Evolutionary conservation across 35 echinoderm and acorn worm genomes (phyloP).

Genomic region (Holothuria glaberrima): DNA sequence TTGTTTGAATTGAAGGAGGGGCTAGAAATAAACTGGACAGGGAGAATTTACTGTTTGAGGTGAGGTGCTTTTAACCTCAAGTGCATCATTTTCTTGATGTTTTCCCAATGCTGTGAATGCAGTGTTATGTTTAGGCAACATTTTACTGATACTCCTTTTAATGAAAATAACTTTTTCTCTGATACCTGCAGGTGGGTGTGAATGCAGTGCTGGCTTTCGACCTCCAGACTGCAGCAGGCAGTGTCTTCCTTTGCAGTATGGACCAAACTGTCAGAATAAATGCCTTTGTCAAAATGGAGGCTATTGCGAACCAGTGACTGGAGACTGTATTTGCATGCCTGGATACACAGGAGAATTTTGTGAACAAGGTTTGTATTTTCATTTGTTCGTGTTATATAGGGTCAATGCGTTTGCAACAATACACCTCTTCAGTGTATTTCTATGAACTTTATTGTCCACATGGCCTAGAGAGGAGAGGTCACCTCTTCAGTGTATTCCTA

Average conservation of each 20-base stretch:
- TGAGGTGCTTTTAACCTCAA: neutral
- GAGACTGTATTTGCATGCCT: constrained; percentile 79
- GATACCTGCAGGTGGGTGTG: constrained; percentile 78
- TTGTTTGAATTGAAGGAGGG: too few relatives aligned
- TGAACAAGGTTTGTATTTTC: constrained; percentile 63
- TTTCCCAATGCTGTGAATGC: too few relatives aligned
- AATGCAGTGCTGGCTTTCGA: constrained; percentile 71
- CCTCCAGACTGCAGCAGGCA: constrained; percentile 67
- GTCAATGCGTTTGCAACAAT: too few relatives aligned
- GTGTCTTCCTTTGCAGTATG: constrained; percentile 73
- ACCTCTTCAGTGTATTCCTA: too few relatives aligned
- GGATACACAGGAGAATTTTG: constrained; percentile 83
- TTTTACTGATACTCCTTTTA: too few relatives aligned
- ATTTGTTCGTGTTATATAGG: neutral
- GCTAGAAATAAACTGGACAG: neutral
- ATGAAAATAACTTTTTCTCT: neutral
- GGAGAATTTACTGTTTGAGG: too few relatives aligned
- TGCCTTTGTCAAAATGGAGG: constrained; percentile 85
- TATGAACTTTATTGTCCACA: too few relatives aligned
- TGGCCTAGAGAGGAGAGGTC: too few relatives aligned
- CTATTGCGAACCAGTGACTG: constrained; percentile 72
- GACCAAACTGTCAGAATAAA: constrained; percentile 63
- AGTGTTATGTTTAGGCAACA: too few relatives aligned
- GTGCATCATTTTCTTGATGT: too few relatives aligned
- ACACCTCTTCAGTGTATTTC: too few relatives aligned